A percentile compares a stretch with the other conserved stretches of the same genome.
Conservation (phyloP, 2,113 vertebrate genomes). For the Phaetusa simplex region DNA sequence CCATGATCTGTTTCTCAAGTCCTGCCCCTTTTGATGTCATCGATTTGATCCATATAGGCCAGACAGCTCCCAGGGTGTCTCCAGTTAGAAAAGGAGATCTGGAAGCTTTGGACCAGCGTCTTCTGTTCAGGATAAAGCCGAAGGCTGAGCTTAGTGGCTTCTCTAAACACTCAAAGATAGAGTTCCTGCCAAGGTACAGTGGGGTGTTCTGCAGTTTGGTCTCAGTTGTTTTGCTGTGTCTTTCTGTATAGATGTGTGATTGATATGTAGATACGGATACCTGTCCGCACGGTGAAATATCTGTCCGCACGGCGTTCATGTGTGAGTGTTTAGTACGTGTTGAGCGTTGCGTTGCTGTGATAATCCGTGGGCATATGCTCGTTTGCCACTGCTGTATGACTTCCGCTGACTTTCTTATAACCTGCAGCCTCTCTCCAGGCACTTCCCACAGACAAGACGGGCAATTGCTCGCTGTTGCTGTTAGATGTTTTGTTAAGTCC, state of each 20-base stretch:
- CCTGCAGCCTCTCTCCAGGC: background rate
- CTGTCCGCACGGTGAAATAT: background rate
- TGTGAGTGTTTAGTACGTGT: background rate
- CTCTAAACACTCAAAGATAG: background rate
- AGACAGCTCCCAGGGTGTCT: conserved; percentile 1
- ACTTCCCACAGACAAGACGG: background rate
- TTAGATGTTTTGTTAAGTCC: background rate
- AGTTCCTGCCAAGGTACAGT: conserved; percentile 21
- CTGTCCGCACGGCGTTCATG: rapidly evolving
- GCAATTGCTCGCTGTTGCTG: background rate
- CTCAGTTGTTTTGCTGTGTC: background rate
- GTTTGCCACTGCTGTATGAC: background rate
- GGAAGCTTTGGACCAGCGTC: background rate
- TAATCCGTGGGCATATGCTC: background rate
- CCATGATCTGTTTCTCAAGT: background rate
- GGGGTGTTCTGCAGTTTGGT: background rate
- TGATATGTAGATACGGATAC: background rate
- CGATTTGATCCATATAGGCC: conserved; percentile 10
- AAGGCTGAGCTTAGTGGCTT: background rate
- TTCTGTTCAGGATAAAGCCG: background rate
- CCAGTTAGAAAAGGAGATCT: background rate
- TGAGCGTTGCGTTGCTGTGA: background rate
- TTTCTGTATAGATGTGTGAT: rapidly evolving
- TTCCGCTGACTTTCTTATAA: background rate
- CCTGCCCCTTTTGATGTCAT: conserved; percentile 59